Evolutionary conservation across 2,888 invertebrate species (phyloP), one percentile per base, ranked within the genome.

Genomic region (Drosophila stalkeri): DNA sequence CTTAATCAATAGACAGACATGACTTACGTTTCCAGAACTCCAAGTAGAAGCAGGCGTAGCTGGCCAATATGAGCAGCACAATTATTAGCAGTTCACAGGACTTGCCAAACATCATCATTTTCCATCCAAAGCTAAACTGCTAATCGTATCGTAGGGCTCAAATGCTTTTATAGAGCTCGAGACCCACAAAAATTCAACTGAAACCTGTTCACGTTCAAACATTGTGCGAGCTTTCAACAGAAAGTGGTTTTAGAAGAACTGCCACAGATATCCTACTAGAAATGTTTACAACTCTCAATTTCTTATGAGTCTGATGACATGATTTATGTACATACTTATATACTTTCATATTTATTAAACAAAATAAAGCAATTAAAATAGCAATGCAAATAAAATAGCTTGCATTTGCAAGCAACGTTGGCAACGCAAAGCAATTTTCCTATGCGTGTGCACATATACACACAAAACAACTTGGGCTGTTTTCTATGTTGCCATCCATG

Each of bases 1-100:
- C 37, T 39, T 14, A 16, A 37, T 9, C 33, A 6, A 16, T 23
- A 16, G 7, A n/a, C 4, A 6, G 11, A 4, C 7, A 14, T 3
- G 8, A 54, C 86, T 79, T 64, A 83, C 83, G 66, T 27, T 61
- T 51, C 37, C 52, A 65, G 44, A 69, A 69, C 33, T 79, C 71
- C 41, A 56, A n/a, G 43, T 76, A 85, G 7, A 88, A 57, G 33
- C 64, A 79, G 0, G 54, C 39, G 60, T 77, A 82, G 16, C 66
- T 71, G 16, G 63, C 51, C 47, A 83, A 2, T 2, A 86, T 18
- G 8, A 86, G 31, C 16, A 80, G 18, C 0, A 69, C 37, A 5
- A 83, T 43, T 6, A 71, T 23, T 2, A 82, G 8, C 3, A 35
- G 27, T 27, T 66, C 61, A 31, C 69, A 75, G 14, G 52, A 60